A percentile compares a stretch with the other conserved stretches of the same genome.
Conservation (phyloP, 2,113 vertebrate species). For the Mobula hypostoma region DNA sequence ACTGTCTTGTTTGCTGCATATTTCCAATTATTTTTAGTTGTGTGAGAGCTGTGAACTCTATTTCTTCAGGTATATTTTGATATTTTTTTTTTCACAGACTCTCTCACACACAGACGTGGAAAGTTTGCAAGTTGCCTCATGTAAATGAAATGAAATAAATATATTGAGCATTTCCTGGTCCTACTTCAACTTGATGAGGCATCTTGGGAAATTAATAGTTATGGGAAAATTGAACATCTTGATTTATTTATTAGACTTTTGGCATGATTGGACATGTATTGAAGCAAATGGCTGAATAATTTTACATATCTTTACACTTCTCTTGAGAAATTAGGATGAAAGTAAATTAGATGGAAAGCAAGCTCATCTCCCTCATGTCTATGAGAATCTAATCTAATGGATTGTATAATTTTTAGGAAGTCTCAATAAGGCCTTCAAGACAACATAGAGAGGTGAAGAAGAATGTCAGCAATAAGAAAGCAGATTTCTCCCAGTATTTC, state of each 20-base stretch:
- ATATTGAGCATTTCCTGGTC: neutral
- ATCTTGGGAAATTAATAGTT: neutral
- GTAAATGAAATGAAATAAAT: neutral
- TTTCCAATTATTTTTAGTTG: no score
- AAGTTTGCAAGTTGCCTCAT: neutral
- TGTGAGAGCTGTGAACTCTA: neutral
- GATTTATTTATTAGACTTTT: neutral
- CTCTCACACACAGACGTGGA: neutral
- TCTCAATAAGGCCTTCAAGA: neutral
- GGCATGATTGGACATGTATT: neutral
- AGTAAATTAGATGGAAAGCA: neutral
- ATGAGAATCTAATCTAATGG: neutral
- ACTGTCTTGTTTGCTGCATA: no score
- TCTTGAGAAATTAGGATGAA: neutral
- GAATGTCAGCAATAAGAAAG: neutral
- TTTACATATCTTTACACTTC: neutral
- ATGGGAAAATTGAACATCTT: neutral
- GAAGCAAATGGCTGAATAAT: slow-evolving; percentile 6
- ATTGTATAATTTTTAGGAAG: neutral
- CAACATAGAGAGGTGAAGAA: neutral
- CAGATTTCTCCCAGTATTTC: neutral
- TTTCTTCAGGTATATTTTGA: neutral
- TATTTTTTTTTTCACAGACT: neutral
- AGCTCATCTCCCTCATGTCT: neutral
- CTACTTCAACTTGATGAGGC: neutral